Evolutionary conservation across 2,113 vertebrate species (phyloP).

Genomic region (Micronycteris hirsuta): DNA sequence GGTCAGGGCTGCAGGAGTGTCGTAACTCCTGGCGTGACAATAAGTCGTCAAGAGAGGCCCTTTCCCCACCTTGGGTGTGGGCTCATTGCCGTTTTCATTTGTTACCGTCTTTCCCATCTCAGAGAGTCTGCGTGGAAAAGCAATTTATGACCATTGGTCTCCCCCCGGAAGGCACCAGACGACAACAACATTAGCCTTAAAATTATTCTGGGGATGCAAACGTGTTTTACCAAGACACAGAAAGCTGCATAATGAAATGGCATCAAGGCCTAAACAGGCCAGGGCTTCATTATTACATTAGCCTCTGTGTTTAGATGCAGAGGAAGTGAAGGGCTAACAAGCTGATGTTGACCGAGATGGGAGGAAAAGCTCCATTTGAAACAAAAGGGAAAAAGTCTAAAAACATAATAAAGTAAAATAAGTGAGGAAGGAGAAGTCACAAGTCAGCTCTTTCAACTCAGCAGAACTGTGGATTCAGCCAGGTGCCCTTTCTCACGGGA

Average conservation of each 20-base stretch:
- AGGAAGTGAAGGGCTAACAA: slow-evolving; percentile 71
- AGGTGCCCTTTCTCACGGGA: slow-evolving; percentile 65
- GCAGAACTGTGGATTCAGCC: slow-evolving; percentile 44
- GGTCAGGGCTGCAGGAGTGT: not conserved
- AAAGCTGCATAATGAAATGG: slow-evolving; percentile 71
- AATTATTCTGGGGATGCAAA: slow-evolving; percentile 72
- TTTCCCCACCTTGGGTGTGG: not conserved
- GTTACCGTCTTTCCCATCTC: slow-evolving; percentile 32
- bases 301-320: slow-evolving; percentile 73
- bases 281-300: slow-evolving; percentile 77
- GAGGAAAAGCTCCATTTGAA: slow-evolving; percentile 61
- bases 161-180: not conserved
- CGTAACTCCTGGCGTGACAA: not conserved
- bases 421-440: slow-evolving; percentile 26
- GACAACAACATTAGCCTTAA: slow-evolving; percentile 67
- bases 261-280: slow-evolving; percentile 70
- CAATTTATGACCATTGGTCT: not conserved
- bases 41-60: not conserved
- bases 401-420: not conserved
- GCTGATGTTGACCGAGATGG: slow-evolving; percentile 18
- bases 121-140: slow-evolving; percentile 51
- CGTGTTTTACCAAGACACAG: slow-evolving; percentile 68
- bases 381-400: not conserved
- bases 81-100: slow-evolving; percentile 29
- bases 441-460: slow-evolving; percentile 65